phyloP scores from a whole-genome alignment of 1,140 invertebrate species.

The Pachypeltis micranthus region DNA sequence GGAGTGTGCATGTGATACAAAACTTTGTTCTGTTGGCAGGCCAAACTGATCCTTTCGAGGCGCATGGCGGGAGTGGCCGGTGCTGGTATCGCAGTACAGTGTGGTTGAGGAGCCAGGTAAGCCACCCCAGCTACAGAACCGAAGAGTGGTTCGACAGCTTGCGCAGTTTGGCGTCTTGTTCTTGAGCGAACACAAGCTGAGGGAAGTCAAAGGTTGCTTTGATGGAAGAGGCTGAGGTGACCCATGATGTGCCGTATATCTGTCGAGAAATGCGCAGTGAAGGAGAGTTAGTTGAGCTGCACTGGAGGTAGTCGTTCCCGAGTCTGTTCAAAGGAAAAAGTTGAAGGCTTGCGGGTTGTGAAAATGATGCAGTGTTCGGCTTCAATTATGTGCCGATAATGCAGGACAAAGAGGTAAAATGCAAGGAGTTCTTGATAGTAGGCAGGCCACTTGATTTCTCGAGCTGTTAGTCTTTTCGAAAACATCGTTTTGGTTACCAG shows the following conservation, averaged over 20 bases:
- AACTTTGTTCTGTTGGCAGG: too few species aligned
- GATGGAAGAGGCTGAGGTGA: neutral
- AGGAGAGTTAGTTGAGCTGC: constrained; percentile 18
- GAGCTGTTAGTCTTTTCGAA: too few species aligned
- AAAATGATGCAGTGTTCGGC: constrained; percentile 20
- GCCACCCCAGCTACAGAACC: neutral
- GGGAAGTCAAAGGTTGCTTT: neutral
- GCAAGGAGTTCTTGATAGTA: constrained; percentile 18
- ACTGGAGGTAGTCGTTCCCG: too few species aligned
- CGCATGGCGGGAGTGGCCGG: neutral
- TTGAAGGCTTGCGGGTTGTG: constrained; percentile 26
- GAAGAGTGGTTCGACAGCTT: neutral
- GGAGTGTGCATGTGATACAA: too few species aligned
- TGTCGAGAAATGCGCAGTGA: constrained; percentile 24
- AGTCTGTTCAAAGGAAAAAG: constrained; percentile 21
- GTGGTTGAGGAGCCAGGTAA: neutral
- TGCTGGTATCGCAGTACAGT: neutral
- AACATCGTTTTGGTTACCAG: too few species aligned
- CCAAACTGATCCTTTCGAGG: too few species aligned
- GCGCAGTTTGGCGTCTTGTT: too few species aligned
- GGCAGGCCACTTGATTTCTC: too few species aligned
- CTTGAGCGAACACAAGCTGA: too few species aligned
- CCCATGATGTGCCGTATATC: constrained; percentile 26
- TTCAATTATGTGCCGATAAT: constrained; percentile 30
- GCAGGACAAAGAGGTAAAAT: constrained; percentile 27